These are phyloP conservation scores for Ceyx cyanopectus DNA, from an alignment of 2,113 vertebrate species.

Conservation along the genomic window DNA sequence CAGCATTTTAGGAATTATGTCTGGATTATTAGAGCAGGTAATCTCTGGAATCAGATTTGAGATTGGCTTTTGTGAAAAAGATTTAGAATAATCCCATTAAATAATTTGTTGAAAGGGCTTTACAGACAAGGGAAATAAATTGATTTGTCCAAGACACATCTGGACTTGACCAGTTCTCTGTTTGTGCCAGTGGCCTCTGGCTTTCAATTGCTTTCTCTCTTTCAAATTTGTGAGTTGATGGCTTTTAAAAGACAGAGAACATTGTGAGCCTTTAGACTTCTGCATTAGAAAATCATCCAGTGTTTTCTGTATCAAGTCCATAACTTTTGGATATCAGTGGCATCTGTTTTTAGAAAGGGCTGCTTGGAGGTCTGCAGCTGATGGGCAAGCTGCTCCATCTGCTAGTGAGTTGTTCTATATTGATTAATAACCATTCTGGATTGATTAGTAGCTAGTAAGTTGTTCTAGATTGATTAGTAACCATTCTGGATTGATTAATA, in stretches of 20 bases:
- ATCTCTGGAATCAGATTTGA: slow-evolving; percentile 53
- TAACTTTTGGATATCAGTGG: not conserved
- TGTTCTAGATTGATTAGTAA: not conserved
- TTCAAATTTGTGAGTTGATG: not conserved
- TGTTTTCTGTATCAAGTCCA: not conserved
- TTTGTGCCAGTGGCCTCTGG: not conserved
- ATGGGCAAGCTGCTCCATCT: not conserved
- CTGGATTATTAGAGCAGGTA: slow-evolving; percentile 33
- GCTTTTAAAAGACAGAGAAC: not conserved
- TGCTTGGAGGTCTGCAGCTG: not conserved
- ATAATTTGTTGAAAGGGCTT: slow-evolving; percentile 20
- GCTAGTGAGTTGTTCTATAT: not conserved
- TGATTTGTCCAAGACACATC: slow-evolving; percentile 15
- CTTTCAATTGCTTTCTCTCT: not conserved
- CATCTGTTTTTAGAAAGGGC: not conserved
- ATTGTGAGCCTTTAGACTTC: not conserved
- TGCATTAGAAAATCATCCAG: not conserved
- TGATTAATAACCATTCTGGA: not conserved
- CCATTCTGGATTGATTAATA: not conserved
- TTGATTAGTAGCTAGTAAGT: not conserved
- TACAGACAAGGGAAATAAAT: slow-evolving; percentile 34
- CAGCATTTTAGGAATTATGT: slow-evolving; percentile 32
- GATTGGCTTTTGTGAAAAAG: slow-evolving; percentile 31
- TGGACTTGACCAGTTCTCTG: not conserved
- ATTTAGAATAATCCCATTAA: slow-evolving; percentile 58